These are phyloP conservation scores for Esperia sulphurella DNA, from an alignment of 2,888 invertebrate species.

Conservation along the genomic window DNA sequence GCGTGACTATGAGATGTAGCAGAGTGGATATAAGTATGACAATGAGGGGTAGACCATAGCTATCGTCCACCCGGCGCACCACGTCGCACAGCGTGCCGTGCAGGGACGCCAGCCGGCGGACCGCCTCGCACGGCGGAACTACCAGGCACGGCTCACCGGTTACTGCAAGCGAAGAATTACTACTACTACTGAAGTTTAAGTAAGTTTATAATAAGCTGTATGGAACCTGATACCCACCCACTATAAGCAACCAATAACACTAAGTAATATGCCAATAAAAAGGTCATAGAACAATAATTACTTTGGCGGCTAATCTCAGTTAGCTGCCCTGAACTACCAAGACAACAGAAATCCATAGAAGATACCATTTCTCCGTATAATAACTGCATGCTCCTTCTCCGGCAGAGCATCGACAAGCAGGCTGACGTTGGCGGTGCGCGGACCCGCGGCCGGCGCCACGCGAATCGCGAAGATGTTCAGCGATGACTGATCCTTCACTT, in stretches of 20 bases:
- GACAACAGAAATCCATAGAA: no score
- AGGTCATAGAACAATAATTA: no score
- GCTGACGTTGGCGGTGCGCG: conserved; percentile 48
- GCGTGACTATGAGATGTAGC: conserved; percentile 80
- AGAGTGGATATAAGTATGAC: conserved; percentile 77
- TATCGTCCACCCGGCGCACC: conserved; percentile 67
- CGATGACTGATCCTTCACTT: conserved; percentile 36
- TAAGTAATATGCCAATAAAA: no score
- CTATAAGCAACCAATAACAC: no score
- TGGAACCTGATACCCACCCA: no score
- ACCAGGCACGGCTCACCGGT: conserved; percentile 49
- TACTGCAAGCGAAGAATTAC: conserved; percentile 38
- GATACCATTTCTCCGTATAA: conserved; percentile 54
- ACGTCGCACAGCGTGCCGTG: conserved; percentile 76
- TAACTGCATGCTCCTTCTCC: conserved; percentile 41
- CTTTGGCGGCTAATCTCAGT: no score
- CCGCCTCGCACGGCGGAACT: conserved; percentile 57
- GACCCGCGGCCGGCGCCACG: conserved; percentile 38
- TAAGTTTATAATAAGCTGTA: no score
- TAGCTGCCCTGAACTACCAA: no score
- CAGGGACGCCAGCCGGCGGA: conserved; percentile 69
- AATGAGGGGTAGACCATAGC: conserved; percentile 76
- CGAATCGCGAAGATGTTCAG: conserved; percentile 65
- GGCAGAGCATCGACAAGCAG: conserved; percentile 47
- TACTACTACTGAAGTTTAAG: no score